Evolutionary conservation across 1,140 invertebrate genomes (phyloP), one percentile per base, ranked within the genome.

Genomic region (Agraylea sexmaculata): DNA sequence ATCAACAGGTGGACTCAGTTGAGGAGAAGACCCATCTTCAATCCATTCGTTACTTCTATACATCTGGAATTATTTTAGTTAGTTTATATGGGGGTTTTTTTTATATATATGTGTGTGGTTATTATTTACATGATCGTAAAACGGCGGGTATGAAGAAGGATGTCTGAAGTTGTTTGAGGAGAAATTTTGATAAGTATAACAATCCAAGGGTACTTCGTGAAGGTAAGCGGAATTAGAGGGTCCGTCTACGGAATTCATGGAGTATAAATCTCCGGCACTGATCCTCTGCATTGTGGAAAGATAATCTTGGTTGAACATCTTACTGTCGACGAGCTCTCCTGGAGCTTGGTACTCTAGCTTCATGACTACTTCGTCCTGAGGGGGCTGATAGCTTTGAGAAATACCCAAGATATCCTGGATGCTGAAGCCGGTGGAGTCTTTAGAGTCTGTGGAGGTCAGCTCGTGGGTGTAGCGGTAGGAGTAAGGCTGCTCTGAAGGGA

Each of bases 381-480:
- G 8, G 28, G 42, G 51, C 2, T 42, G 7, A 32, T 60, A 65
- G 2, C 58, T 53, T 21, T 65, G 60, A 15, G 64, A 56, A 4
- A 66, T 45, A 13, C 64, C 65, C 30, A 68, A 53, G 21, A 68
- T 66, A 33, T 66, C 65, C 25, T 68, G 65, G 22, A 68, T 66
- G 36, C 58, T 68, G 44, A 66, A 68, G 13, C 60, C 58, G 1
- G 56, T 61, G 1, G 64, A 66, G 43, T 68, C 63, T 45, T 62
- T 56, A 5, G 63, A 65, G 46, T 67, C 64, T 39, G 57, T 53
- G 4, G 57, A 59, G 28, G 62, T 62, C 7, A 25, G 32, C 19
- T 33, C 27, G n/a, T 20, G 19, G 16, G 17, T 32, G 37, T 40
- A 43, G n/a, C 40, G 3, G 10, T 25, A 18, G 0, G 15, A 10